Conservation (phyloP, 2,797 vertebrate species). For the Pseudochromis fuscus region DNA sequence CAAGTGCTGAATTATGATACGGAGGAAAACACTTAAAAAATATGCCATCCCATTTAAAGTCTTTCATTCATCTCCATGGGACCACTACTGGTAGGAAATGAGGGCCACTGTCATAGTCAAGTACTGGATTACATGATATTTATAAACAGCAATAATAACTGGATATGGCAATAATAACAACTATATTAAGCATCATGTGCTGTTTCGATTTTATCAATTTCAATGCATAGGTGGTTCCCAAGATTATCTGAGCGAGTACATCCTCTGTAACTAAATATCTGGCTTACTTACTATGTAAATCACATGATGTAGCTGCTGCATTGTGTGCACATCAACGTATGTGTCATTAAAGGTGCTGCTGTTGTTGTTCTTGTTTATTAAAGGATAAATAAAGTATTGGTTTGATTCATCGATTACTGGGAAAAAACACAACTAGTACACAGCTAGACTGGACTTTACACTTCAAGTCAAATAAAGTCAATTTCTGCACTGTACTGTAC, state of each 20-base stretch:
- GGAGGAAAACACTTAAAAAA: constrained; percentile 52
- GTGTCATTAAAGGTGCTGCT: too few species aligned
- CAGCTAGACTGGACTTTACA: neutral
- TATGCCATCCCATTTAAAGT: constrained; percentile 42
- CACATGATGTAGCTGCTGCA: too few species aligned
- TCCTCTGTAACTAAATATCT: neutral
- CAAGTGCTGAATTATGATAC: constrained; percentile 60
- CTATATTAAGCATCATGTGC: neutral
- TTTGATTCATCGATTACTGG: too few species aligned
- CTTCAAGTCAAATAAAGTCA: too few species aligned
- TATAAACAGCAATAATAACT: neutral
- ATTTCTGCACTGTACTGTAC: too few species aligned
- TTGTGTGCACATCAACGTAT: too few species aligned
- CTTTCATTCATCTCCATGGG: constrained; percentile 20
- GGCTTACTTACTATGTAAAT: too few species aligned
- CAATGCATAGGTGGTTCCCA: neutral
- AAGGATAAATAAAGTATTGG: too few species aligned
- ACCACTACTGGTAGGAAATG: constrained; percentile 19
- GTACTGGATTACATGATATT: neutral
- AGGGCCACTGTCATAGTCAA: constrained; percentile 1
- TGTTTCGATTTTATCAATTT: neutral
- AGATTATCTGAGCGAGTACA: neutral
- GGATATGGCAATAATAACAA: neutral
- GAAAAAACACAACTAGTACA: neutral
- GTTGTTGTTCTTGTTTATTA: too few species aligned